Conservation (phyloP, 2,113 vertebrate species). For the rat (Rattus norvegicus) region GRCr8 NC_086025.1:62875501-62876000, state of each 20-base stretch:
- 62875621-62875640: neutral
- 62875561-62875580: no score
- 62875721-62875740: no score
- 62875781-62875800: no score
- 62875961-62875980: neutral
- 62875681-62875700: no score
- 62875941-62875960: neutral
- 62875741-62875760: no score
- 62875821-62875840: no score
- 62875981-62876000: neutral
- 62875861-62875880: no score
- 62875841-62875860: no score
- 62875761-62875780: no score
- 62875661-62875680: neutral
- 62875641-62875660: neutral
- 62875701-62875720: no score
- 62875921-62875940: neutral
- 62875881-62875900: neutral
- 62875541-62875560: neutral
- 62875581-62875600: neutral
- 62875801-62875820: no score
- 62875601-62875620: neutral
- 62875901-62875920: neutral
- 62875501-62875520: neutral
- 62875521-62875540: neutral